Evolutionary conservation across 2,113 vertebrate genomes (phyloP).

Genomic region (Apteryx mantelli): DNA sequence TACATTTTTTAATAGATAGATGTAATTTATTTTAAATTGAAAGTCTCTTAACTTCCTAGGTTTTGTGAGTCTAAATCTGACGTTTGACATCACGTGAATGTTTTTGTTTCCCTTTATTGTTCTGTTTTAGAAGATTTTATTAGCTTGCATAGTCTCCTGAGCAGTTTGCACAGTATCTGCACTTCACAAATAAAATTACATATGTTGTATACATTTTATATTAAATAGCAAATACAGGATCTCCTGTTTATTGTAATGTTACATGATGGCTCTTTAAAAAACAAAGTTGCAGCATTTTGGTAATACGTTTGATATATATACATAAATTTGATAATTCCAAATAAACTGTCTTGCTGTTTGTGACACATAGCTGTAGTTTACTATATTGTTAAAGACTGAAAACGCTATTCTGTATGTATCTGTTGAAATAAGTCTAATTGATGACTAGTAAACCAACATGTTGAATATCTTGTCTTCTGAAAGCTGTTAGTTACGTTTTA

Average conservation of each 20-base stretch:
- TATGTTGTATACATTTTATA: not conserved
- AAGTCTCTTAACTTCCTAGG: not conserved
- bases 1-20: not conserved
- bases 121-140: not conserved
- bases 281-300: not conserved
- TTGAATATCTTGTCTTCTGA: not conserved
- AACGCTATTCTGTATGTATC: not conserved
- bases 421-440: not conserved
- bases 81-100: not conserved
- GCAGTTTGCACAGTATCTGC: not conserved
- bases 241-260: not conserved
- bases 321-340: not conserved
- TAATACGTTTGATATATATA: not conserved
- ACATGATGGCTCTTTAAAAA: not conserved
- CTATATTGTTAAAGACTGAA: not conserved
- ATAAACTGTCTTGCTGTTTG: not conserved
- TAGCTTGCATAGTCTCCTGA: not conserved
- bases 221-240: not conserved
- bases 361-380: not conserved
- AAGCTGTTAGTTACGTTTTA: not conserved
- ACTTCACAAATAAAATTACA: not conserved
- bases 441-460: not conserved
- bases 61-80: conserved; percentile 1
- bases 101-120: not conserved
- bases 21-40: not conserved